Conservation (phyloP, 2,113 vertebrate species). For the Ammospiza caudacuta region DNA sequence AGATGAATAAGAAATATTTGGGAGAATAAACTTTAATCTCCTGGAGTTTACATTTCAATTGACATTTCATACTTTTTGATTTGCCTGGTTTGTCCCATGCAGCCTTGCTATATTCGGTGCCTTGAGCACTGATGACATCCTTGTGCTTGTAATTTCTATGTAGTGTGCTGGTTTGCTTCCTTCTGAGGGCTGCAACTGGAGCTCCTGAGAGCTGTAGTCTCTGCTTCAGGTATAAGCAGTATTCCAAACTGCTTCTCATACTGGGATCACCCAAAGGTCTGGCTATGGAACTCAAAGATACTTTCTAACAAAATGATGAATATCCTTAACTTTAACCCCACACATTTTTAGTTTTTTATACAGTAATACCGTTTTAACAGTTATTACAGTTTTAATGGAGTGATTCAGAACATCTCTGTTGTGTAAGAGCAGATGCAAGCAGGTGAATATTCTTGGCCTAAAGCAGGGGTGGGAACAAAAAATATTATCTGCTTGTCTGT, state of each 20-base stretch:
- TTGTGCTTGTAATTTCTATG: neutral
- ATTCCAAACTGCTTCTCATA: neutral
- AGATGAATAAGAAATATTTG: neutral
- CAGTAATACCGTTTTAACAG: neutral
- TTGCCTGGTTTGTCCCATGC: neutral
- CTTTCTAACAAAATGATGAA: neutral
- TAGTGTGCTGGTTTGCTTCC: neutral
- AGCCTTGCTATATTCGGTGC: neutral
- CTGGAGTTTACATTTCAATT: neutral
- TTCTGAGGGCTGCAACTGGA: neutral
- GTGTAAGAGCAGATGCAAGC: neutral
- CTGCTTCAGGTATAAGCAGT: neutral
- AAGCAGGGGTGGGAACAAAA: constrained; percentile 17
- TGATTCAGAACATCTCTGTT: neutral
- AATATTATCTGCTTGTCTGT: neutral
- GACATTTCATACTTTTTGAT: neutral
- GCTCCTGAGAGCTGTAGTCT: neutral
- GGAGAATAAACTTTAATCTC: neutral
- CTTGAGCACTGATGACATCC: neutral
- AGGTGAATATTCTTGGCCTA: constrained; percentile 7
- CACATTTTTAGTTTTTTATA: neutral
- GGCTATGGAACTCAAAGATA: neutral
- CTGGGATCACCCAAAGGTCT: neutral
- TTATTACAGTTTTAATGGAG: neutral
- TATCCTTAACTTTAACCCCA: neutral